Evolutionary conservation across 2,113 vertebrate genomes (phyloP).

Genomic region (Monopterus albus): DNA sequence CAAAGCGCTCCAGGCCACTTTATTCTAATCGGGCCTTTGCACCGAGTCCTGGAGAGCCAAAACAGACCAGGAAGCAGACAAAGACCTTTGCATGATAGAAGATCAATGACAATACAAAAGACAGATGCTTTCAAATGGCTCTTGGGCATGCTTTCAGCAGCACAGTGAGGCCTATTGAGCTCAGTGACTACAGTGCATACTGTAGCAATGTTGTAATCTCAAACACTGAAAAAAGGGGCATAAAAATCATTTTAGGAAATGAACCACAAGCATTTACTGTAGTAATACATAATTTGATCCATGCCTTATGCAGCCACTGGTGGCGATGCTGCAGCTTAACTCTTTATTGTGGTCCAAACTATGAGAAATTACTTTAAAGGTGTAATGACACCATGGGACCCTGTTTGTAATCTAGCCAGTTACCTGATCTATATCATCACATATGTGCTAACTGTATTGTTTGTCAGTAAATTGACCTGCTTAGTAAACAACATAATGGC

Average conservation of each 20-base stretch:
- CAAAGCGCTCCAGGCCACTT: slow-evolving; percentile 54
- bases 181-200: slow-evolving; percentile 32
- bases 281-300: slow-evolving; percentile 27
- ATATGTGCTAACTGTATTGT: slow-evolving; percentile 40
- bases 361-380: slow-evolving; percentile 44
- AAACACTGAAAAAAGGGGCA: slow-evolving; percentile 20
- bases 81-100: slow-evolving; percentile 57
- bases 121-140: slow-evolving; percentile 48
- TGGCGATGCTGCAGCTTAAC: slow-evolving; percentile 13
- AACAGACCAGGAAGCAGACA: slow-evolving; percentile 49
- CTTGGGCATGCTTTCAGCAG: slow-evolving; percentile 21
- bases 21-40: slow-evolving; percentile 54
- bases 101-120: slow-evolving; percentile 33
- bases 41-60: slow-evolving; percentile 47
- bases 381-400: slow-evolving; percentile 26
- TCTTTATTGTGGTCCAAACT: slow-evolving; percentile 23
- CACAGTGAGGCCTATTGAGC: slow-evolving; percentile 31
- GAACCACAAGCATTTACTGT: background rate
- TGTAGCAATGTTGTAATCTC: slow-evolving; percentile 44
- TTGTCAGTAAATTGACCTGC: slow-evolving; percentile 55
- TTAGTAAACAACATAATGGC: slow-evolving; percentile 25
- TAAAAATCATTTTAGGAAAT: background rate
- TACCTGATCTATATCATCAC: slow-evolving; percentile 41
- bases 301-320: slow-evolving; percentile 1
- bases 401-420: slow-evolving; percentile 43